Conservation (phyloP, 2,797 vertebrate genomes). For the Miichthys miiuy region DNA sequence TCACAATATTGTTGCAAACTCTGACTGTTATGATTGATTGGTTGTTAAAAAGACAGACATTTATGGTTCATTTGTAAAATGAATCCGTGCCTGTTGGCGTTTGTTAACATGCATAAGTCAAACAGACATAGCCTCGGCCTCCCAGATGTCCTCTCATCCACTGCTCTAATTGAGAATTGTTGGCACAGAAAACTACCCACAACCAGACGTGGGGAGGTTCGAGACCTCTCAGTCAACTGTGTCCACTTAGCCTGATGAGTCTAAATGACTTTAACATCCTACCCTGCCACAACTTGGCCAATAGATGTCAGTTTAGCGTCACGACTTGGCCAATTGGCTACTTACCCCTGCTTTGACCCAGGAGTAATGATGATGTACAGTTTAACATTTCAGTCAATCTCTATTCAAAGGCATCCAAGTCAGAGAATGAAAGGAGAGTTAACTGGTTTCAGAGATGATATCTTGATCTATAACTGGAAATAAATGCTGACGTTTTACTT, state of each 20-base stretch:
- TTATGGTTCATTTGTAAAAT: constrained; percentile 50
- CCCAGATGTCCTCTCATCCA: constrained; percentile 74
- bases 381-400: constrained; percentile 77
- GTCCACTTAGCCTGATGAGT: constrained; percentile 85
- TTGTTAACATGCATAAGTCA: constrained; percentile 63
- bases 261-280: constrained; percentile 83
- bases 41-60: constrained; percentile 41
- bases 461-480: constrained; percentile 72
- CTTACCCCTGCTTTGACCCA: constrained; percentile 77
- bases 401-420: constrained; percentile 52
- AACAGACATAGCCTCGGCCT: constrained; percentile 55
- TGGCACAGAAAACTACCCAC: constrained; percentile 73
- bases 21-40: constrained; percentile 34
- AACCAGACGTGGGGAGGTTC: constrained; percentile 78
- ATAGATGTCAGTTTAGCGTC: constrained; percentile 81
- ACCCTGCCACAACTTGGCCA: constrained; percentile 74
- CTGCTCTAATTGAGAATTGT: constrained; percentile 70
- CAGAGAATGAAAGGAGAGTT: constrained; percentile 22
- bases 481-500: constrained; percentile 58
- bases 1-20: constrained; percentile 17
- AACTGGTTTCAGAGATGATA: constrained; percentile 62
- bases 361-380: constrained; percentile 78
- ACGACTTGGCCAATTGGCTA: constrained; percentile 75
- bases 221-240: constrained; percentile 82
- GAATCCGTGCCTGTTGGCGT: constrained; percentile 42